Evolutionary conservation across 1,140 invertebrate genomes (phyloP), one percentile per base, ranked within the genome.

Genomic region (Drosophila parabipectinata): DNA sequence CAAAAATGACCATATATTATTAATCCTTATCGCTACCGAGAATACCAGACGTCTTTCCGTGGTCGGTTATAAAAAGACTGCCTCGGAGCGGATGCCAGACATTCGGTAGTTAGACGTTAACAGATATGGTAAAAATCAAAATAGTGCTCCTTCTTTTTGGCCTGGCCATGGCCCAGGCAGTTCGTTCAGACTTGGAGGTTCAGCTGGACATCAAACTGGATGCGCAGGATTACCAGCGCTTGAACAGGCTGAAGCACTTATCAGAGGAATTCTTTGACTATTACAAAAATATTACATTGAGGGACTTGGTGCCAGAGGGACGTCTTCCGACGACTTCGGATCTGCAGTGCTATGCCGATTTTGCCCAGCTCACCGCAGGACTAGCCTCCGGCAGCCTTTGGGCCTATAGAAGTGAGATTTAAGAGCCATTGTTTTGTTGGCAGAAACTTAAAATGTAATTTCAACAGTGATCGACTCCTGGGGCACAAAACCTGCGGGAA

Each of bases 381-480:
- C 4, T 74, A 32, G 14, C 37, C 1, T 26, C 37, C 3, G 72
- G 72, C 8, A 67, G 50, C 1, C 24, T 72, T 0, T 85, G 81
- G 81, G 55, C 81, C 5, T 53, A 59, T 1, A 80, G 30, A 54
- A 85, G 81, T 84, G 39, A 77, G 67, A 84, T 7, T 0, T 6
- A 18, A 10, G 3, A 14, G 3, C 4, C 2, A 18, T 5, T 34
- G 5, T 37, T 9, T 12, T 4, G 10, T 9, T 3, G 3, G 3
- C 5, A 6, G 5, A 7, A 9, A 7, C 1, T 15, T 8, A 6
- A n/a, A 44, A 6, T 1, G 6, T 10, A 1, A 1, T 28, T 28
- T 4, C 37, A 3, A 1, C 14, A 90, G 88, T 90, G 74, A 59
- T 90, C 4, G 88, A 90, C 44, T 50, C 88, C 4, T 90, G 88